A percentile compares a stretch with the other conserved stretches of the same genome.
These are phyloP conservation scores for Herminia tarsipennalis DNA, from an alignment of 2,888 invertebrate species.

Conservation along the genomic window DNA sequence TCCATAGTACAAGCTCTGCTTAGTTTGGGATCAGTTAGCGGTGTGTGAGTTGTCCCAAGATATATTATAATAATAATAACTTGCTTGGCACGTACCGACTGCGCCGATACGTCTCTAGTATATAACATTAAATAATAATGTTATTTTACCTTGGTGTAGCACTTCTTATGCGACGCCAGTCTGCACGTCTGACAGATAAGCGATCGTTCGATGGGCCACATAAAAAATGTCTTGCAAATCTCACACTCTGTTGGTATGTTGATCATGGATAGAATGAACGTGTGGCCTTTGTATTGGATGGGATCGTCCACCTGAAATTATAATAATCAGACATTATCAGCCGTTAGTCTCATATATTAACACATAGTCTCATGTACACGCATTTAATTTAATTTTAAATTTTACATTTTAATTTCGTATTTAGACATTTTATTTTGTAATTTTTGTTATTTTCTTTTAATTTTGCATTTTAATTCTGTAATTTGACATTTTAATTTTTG, in stretches of 20 bases:
- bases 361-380: too few relatives aligned
- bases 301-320: conserved; percentile 86
- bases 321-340: background rate
- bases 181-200: conserved; percentile 92
- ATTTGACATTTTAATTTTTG: too few relatives aligned
- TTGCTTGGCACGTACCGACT: too few relatives aligned
- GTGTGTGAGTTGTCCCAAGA: too few relatives aligned
- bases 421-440: too few relatives aligned
- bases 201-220: conserved; percentile 98
- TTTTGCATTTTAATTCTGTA: too few relatives aligned
- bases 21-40: too few relatives aligned
- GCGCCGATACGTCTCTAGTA: background rate
- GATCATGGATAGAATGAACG: conserved; percentile 95
- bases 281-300: conserved; percentile 91
- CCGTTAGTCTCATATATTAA: background rate
- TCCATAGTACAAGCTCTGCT: too few relatives aligned
- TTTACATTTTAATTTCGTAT: too few relatives aligned
- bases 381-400: too few relatives aligned
- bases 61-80: too few relatives aligned
- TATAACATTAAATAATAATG: background rate
- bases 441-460: too few relatives aligned
- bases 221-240: conserved; percentile 96
- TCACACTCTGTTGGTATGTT: conserved; percentile 99
- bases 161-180: conserved; percentile 97
- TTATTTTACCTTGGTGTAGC: conserved; percentile 89